A percentile compares a stretch with the other conserved stretches of the same genome.
Conservation (phyloP, 2,797 vertebrate genomes). For the Staurois parvus region DNA sequence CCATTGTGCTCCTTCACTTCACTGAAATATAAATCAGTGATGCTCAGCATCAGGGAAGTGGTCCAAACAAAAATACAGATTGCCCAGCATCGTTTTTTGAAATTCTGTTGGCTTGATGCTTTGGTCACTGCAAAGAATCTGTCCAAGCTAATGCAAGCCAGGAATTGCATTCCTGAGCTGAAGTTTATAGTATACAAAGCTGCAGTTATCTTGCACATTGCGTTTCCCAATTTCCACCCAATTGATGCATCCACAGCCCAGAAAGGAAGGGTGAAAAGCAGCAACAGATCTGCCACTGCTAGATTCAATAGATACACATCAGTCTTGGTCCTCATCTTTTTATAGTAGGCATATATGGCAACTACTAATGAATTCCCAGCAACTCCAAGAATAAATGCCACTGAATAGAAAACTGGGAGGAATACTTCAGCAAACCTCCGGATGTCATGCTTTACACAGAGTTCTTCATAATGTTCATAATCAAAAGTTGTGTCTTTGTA, state of each 20-base stretch:
- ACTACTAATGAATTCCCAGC: conserved; percentile 89
- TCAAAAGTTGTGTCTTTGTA: conserved; percentile 67
- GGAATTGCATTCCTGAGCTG: conserved; percentile 89
- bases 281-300: conserved; percentile 87
- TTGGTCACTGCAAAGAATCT: conserved; percentile 78
- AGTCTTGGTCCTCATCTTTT: conserved; percentile 85
- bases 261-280: conserved; percentile 90
- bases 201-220: conserved; percentile 84
- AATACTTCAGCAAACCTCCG: conserved; percentile 86
- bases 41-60: conserved; percentile 79
- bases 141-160: conserved; percentile 92
- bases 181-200: conserved; percentile 89
- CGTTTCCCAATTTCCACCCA: conserved; percentile 76
- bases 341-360: conserved; percentile 82
- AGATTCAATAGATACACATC: conserved; percentile 91
- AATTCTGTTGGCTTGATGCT: conserved; percentile 59
- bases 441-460: conserved; percentile 88
- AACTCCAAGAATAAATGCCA: conserved; percentile 84
- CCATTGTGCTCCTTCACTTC: conserved; percentile 73
- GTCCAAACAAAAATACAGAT: conserved; percentile 83
- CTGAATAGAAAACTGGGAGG: conserved; percentile 84
- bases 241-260: conserved; percentile 88
- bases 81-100: conserved; percentile 72
- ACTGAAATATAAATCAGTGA: conserved; percentile 85
- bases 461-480: conserved; percentile 75